Percentiles rank a stretch among this genome's conserved stretches.
Conservation (phyloP, 2,113 vertebrate genomes). For the Coturnix japonica region DNA sequence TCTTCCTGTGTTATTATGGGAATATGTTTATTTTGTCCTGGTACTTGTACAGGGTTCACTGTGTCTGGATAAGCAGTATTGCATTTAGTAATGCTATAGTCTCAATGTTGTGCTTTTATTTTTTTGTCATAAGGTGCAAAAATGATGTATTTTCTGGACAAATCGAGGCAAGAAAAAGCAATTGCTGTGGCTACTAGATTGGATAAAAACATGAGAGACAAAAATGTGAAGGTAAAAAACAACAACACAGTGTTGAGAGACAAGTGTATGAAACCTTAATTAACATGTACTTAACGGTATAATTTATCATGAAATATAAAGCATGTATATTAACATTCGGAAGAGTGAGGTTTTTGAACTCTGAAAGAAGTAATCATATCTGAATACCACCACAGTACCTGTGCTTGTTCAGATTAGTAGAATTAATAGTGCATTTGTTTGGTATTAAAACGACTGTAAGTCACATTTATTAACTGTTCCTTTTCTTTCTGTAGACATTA, state of each 20-base stretch:
- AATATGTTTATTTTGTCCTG: not conserved
- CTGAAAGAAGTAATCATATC: accelerated
- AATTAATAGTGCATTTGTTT: not conserved
- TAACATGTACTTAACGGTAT: not conserved
- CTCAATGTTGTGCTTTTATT: not conserved
- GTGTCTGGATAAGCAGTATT: accelerated
- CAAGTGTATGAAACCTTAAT: not conserved
- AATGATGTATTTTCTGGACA: slow-evolving; percentile 86
- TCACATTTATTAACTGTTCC: not conserved
- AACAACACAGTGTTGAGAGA: not conserved
- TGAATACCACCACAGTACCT: not conserved
- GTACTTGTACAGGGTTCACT: not conserved
- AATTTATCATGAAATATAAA: not conserved
- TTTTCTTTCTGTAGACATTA: slow-evolving; percentile 69
- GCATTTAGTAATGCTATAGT: not conserved
- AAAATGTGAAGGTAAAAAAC: slow-evolving; percentile 80
- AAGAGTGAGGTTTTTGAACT: not conserved
- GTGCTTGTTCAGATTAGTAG: not conserved
- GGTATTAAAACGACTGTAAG: not conserved
- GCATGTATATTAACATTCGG: too few species aligned
- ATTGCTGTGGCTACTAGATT: slow-evolving; percentile 80
- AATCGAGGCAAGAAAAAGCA: slow-evolving; percentile 84
- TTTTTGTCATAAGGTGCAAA: slow-evolving; percentile 79
- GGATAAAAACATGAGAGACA: slow-evolving; percentile 81
- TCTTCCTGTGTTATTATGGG: not conserved